These are phyloP conservation scores for Oryzias melastigma DNA, from an alignment of 2,113 vertebrate genomes.

Conservation along the genomic window DNA sequence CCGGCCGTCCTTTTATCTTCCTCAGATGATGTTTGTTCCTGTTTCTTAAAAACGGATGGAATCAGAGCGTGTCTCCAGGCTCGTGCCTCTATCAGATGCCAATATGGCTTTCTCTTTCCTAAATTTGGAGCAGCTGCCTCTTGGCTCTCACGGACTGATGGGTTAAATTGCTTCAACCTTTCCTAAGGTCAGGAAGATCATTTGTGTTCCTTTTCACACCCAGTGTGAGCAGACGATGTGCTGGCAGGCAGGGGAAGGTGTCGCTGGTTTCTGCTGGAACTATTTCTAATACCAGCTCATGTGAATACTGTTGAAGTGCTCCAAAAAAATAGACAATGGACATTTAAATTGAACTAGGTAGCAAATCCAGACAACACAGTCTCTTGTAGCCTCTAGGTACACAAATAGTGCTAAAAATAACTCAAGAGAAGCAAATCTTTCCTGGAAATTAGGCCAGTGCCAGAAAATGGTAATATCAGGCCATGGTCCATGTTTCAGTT, in stretches of 20 bases:
- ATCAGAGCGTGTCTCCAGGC: constrained; percentile 48
- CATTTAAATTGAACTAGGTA: not conserved
- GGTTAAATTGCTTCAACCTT: constrained; percentile 50
- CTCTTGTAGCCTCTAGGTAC: not conserved
- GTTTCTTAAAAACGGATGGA: constrained; percentile 32
- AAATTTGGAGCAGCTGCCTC: constrained; percentile 55
- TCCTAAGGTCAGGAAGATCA: constrained; percentile 54
- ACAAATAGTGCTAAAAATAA: not conserved
- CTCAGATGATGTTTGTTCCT: constrained; percentile 16
- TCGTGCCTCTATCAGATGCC: constrained; percentile 30
- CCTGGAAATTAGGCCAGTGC: not conserved
- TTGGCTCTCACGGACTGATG: constrained; percentile 33
- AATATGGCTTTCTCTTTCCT: constrained; percentile 23
- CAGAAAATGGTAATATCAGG: not conserved
- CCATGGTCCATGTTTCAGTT: constrained; percentile 7
- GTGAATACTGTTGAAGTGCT: constrained; percentile 8
- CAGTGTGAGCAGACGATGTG: constrained; percentile 20
- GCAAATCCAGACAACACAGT: not conserved
- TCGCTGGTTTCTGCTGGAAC: constrained; percentile 4
- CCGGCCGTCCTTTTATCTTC: constrained; percentile 6
- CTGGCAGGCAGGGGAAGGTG: constrained; percentile 14
- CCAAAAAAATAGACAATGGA: not conserved
- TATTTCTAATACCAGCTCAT: constrained; percentile 10
- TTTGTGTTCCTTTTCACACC: constrained; percentile 3
- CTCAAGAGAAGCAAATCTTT: not conserved